These are phyloP conservation scores for Chiridota heheva DNA, from an alignment of 35 echinoderm and acorn worm species.

Conservation along the genomic window DNA sequence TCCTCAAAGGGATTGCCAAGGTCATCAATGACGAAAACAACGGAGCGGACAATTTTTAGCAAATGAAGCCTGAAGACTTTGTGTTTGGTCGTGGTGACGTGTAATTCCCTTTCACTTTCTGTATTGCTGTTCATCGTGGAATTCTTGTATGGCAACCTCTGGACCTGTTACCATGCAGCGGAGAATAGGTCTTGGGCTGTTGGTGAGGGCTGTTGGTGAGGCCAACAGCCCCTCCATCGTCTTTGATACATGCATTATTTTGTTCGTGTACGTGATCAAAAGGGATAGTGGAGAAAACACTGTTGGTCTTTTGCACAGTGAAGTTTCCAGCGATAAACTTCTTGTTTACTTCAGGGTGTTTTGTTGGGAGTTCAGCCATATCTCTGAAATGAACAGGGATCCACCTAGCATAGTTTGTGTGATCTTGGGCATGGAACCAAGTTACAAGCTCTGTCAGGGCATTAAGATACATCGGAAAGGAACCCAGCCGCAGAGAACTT, in stretches of 20 bases:
- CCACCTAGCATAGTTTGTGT: conserved; percentile 58
- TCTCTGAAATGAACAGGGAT: conserved; percentile 58
- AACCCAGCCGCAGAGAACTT: conserved; percentile 6
- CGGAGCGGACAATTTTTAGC: background rate
- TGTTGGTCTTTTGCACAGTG: conserved; percentile 33
- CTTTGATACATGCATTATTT: conserved; percentile 61
- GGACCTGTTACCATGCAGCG: conserved; percentile 50
- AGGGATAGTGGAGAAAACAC: conserved; percentile 49
- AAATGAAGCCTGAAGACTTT: conserved; percentile 27
- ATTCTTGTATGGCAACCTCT: conserved; percentile 48
- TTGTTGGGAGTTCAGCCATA: conserved; percentile 22
- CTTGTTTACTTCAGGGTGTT: conserved; percentile 29
- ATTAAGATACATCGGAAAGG: conserved; percentile 43
- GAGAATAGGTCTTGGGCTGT: conserved; percentile 33
- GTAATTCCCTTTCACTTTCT: background rate
- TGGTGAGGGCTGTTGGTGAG: conserved; percentile 47
- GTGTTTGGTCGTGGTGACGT: conserved; percentile 18
- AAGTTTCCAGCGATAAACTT: conserved; percentile 37
- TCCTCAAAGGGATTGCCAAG: conserved; percentile 50
- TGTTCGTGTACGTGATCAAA: conserved; percentile 76
- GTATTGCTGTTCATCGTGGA: background rate
- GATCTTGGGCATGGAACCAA: conserved; percentile 49
- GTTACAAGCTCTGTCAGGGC: conserved; percentile 31
- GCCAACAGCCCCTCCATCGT: conserved; percentile 51
- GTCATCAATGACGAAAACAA: conserved; percentile 15